Base-by-base conservation (phyloP, 2,113 vertebrate genomes). In the Platanista minor region DNA sequence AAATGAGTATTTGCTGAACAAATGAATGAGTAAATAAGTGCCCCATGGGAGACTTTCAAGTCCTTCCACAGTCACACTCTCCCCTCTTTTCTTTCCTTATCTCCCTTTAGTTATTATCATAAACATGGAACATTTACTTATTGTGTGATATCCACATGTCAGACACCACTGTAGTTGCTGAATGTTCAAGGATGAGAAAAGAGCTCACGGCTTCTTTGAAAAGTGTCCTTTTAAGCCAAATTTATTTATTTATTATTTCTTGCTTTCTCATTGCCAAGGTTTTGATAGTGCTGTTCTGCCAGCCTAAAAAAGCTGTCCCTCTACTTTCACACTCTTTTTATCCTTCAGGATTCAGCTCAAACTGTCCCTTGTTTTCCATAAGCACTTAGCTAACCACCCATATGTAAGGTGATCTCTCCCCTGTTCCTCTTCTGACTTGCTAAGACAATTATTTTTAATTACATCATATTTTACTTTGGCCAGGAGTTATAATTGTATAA, bases 371-470 rank as follows among this genome's bases (percentile, higher is more conserved):
- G 25, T 87, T 87, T 86, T 93, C 12, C 29, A 54, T 41, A 91
- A 95, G 86, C 78, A 78, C 21, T 71, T 90, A 66, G 46, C 31
- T 92, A 94, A 91, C 31, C 54, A 88, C 23, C 27, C 43, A 20
- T 18, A 8, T 92, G 69, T 90, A 96, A 93, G 39, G 39, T 91
- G 69, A 84, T 87, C 92, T 77, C 39, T 91, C 33, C 21, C 11
- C 39, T 4, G 17, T n/a, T 12, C 11, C 31, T 74, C 21, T 36
- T 87, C 74, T 87, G 33, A 66, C 41, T 87, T 71, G 27, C 36
- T 90, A 87, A 91, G 80, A 81, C 23, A 67, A 33, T 93, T 96
- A 77, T 75, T 86, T 69, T 86, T 95, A 94, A 95, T 72, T 92
- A 33, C 12, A 81, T 84, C 62, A 84, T 97, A 62, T 3, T 97